A percentile compares a stretch with the other conserved stretches of the same genome.
These are phyloP conservation scores for Catocala nupta DNA, from an alignment of 2,888 invertebrate species.

Conservation along the genomic window DNA sequence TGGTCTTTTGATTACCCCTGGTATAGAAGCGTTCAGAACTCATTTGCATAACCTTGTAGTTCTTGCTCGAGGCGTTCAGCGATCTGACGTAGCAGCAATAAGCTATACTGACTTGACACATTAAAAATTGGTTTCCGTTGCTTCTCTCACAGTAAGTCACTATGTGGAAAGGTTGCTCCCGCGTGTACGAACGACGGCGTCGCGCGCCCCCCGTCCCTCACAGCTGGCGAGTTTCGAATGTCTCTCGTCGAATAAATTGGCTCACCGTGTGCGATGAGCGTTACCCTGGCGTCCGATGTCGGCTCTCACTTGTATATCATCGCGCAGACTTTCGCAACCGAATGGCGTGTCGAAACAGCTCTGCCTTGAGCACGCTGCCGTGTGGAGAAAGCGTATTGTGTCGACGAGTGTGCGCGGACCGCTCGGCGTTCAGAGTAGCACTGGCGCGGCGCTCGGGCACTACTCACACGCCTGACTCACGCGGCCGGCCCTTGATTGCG, in stretches of 20 bases:
- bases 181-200: conserved; percentile 84
- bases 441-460: conserved; percentile 47
- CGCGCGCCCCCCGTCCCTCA: conserved; percentile 82
- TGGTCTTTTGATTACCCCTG: conserved; percentile 87
- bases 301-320: conserved; percentile 87
- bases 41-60: conserved; percentile 88
- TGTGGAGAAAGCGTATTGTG: conserved; percentile 64
- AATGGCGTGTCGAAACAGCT: conserved; percentile 82
- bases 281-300: conserved; percentile 79
- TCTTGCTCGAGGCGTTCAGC: conserved; percentile 85
- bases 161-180: conserved; percentile 76
- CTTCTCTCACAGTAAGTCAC: conserved; percentile 76
- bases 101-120: conserved; percentile 87
- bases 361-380: conserved; percentile 72
- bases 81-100: conserved; percentile 87
- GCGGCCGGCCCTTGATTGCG: conserved; percentile 58
- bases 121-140: conserved; percentile 85
- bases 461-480: conserved; percentile 57
- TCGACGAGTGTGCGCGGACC: conserved; percentile 43
- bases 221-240: conserved; percentile 81
- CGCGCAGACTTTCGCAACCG: conserved; percentile 86
- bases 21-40: conserved; percentile 88
- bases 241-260: conserved; percentile 80
- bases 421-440: conserved; percentile 54
- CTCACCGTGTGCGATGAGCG: conserved; percentile 86